These are phyloP conservation scores for Chaenocephalus aceratus DNA, from an alignment of 2,113 vertebrate species.

Conservation along the genomic window DNA sequence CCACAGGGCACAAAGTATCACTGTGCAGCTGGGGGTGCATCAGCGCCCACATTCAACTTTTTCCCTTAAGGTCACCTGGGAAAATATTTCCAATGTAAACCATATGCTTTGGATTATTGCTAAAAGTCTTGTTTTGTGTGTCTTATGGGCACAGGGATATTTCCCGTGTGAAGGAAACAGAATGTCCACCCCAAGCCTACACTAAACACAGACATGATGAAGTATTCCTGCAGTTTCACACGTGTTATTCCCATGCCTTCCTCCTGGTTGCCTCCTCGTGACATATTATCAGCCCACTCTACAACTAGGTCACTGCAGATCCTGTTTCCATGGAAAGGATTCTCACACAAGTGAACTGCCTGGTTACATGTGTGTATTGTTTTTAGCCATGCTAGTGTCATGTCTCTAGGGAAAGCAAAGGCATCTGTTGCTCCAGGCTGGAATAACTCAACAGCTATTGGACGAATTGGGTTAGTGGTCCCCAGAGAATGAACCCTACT, in stretches of 20 bases:
- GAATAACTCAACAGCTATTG: background rate
- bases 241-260: conserved; percentile 24
- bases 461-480: background rate
- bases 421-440: background rate
- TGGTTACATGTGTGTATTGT: background rate
- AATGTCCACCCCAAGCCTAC: background rate
- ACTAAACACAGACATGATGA: conserved; percentile 25
- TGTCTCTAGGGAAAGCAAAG: background rate
- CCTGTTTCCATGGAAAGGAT: conserved; percentile 48
- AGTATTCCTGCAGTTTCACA: conserved; percentile 46
- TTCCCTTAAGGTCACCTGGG: conserved; percentile 4
- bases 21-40: background rate
- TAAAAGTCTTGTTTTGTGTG: background rate
- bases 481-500: too few relatives aligned
- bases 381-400: conserved; percentile 8
- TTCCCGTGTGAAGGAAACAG: conserved; percentile 30
- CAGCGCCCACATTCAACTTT: background rate
- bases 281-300: conserved; percentile 56
- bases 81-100: conserved; percentile 24
- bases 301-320: conserved; percentile 72
- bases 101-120: conserved; percentile 21
- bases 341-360: conserved; percentile 46
- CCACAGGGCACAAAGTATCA: conserved; percentile 27
- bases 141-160: conserved; percentile 1
- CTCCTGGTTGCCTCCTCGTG: conserved; percentile 15